These are phyloP conservation scores for Peromyscus californicus DNA, from an alignment of 2,113 vertebrate genomes.

Conservation along the genomic window DNA sequence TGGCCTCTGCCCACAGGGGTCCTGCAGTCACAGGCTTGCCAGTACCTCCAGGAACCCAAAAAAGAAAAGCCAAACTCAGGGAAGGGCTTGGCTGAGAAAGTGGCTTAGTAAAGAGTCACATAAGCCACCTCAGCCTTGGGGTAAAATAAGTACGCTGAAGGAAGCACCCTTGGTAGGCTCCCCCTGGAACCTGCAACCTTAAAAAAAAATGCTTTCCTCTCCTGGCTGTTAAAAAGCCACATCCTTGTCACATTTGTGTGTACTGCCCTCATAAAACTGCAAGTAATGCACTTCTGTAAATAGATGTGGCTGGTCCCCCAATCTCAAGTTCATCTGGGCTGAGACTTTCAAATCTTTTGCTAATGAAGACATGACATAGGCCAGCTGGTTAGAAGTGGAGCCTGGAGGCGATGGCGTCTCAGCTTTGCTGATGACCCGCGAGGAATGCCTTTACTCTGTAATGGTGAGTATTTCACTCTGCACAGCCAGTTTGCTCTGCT, in stretches of 20 bases:
- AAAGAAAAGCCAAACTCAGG: conserved; percentile 26
- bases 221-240: conserved; percentile 12
- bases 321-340: neutral
- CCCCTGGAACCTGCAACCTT: neutral
- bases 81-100: neutral
- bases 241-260: neutral
- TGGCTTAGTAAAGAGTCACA: neutral
- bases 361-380: neutral
- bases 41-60: neutral
- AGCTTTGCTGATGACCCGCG: neutral
- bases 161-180: neutral
- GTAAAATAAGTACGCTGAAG: neutral
- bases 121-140: neutral
- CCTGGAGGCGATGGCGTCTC: neutral
- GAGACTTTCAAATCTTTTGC: conserved; percentile 2
- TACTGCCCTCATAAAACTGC: neutral
- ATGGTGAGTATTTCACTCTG: neutral
- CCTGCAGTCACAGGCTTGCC: neutral
- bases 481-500: neutral
- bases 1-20: neutral
- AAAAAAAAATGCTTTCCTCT: neutral
- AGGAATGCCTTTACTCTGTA: neutral
- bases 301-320: neutral
- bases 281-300: neutral
- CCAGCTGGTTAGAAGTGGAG: neutral